Base-by-base conservation (phyloP, 2,888 invertebrate genomes). In the Lobophora halterata region DNA sequence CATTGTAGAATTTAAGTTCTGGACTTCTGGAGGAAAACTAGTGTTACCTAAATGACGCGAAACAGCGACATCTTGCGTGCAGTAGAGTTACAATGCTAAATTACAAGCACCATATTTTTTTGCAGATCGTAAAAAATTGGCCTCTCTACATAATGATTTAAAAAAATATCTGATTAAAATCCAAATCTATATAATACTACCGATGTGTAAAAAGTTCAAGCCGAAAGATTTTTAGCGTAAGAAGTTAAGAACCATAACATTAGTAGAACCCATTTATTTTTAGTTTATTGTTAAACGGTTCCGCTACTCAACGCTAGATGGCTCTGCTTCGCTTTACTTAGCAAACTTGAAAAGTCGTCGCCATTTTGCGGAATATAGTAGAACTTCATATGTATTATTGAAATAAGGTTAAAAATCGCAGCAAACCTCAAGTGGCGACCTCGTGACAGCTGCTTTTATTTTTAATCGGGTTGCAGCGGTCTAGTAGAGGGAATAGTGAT, bases 401-500 rank as follows among this genome's bases (percentile, higher is more conserved):
- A 11, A 31, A 32, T 39, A 49, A 39, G 33, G 46, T 38, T 18
- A 19, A 26, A 42, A 49, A 42, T 49, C 7, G 49, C 23, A 10
- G 1, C 11, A n/a, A 13, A 37, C 24, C 6, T n/a, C 5, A 8
- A 4, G 30, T 13, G 3, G 34, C 40, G 21, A 21, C 26, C 9
- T 19, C 19, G 7, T 16, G 26, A 26, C 25, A 37, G 10, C 21
- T n/a, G 21, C 27, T 19, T 30, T 2, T 7, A 34, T 28, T 17
- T 40, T 45, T 38, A 23, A 9, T 38, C 23, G 41, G 29, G 12
- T 43, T 38, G 19, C 12, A 16, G 29, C 30, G 19, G 14, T 51
- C 50, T 49, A 49, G 36, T 31, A n/a, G 28, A 21, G 46, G 62
- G 61, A 62, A 60, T 60, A 47, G 61, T 50, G 48, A 36, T 52